Base-by-base conservation (phyloP, 2,113 vertebrate species). In the Felis chaus region DNA sequence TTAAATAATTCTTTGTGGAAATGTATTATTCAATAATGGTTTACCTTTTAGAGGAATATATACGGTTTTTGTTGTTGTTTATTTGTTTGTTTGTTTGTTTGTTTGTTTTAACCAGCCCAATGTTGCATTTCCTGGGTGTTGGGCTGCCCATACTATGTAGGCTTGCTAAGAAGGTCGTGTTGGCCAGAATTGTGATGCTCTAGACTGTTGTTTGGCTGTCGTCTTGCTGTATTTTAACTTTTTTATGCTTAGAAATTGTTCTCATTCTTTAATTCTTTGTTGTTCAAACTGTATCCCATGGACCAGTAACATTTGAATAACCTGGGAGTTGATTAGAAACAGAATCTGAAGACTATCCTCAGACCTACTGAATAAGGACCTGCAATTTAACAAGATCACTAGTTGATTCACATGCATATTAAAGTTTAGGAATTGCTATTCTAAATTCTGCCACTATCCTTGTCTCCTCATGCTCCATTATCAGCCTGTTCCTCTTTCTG, bases 171-270 rank as follows among this genome's bases (percentile, higher is more conserved):
- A 94, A 41, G 39, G 3, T 27, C n/a, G 3, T 69, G 13, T 19
- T 81, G 31, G 73, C 23, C 41, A 91, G 21, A 88, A 45, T 4
- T 89, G 7, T 33, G 33, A 2, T 41, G 5, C 1, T 66, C 14
- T 29, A 55, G 61, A 66, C 25, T 89, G 18, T n/a, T 89, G 41
- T 91, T 79, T 83, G 36, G 45, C 13, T 95, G 4, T 80, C 14
- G 7, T 48, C 14, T 93, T 73, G 12, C 29, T 63, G 0, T 88
- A 50, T 61, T 85, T 94, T 82, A 89, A 92, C 15, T 76, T 81
- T 93, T 53, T 97, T 92, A 82, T 69, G 78, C 19, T 33, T 66
- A 92, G 25, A 92, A 78, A 66, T 82, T 87, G 13, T 50, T 89
- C 53, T 68, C 41, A 12, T 84, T 84, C 7, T 80, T 63, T 85